Conservation (phyloP, 2,797 vertebrate species). For the Nasua narica region DNA sequence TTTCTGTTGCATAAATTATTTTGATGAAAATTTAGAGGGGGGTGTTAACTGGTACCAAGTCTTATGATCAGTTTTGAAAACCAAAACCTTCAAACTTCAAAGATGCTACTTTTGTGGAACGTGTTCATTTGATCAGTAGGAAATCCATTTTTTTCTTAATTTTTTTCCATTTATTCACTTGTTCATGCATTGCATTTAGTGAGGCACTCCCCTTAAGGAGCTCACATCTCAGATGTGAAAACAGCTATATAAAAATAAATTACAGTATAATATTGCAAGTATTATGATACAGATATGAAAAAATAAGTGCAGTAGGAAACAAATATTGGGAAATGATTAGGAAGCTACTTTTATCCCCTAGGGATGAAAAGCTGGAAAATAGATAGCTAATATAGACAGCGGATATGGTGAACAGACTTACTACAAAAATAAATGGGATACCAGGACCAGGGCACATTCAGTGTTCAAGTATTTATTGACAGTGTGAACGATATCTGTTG, state of each 20-base stretch:
- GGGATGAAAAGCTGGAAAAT: background rate
- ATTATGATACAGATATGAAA: background rate
- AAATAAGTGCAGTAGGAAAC: background rate
- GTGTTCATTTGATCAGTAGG: background rate
- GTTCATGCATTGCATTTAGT: background rate
- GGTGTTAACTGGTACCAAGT: background rate
- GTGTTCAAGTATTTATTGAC: background rate
- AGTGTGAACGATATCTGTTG: background rate
- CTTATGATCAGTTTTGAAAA: background rate
- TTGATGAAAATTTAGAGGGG: background rate
- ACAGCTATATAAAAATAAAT: constrained; percentile 24
- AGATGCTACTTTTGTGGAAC: background rate
- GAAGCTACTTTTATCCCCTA: background rate
- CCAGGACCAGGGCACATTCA: background rate
- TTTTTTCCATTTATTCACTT: background rate
- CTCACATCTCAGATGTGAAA: constrained; percentile 42
- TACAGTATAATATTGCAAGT: background rate
- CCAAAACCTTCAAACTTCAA: background rate
- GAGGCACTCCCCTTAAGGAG: background rate
- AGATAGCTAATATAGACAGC: background rate
- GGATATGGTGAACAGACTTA: background rate
- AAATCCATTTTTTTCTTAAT: background rate
- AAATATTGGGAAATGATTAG: background rate
- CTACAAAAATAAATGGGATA: background rate
- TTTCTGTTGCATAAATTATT: background rate